Base-by-base conservation (phyloP, 2,113 vertebrate species). In the Urocolius indicus region DNA sequence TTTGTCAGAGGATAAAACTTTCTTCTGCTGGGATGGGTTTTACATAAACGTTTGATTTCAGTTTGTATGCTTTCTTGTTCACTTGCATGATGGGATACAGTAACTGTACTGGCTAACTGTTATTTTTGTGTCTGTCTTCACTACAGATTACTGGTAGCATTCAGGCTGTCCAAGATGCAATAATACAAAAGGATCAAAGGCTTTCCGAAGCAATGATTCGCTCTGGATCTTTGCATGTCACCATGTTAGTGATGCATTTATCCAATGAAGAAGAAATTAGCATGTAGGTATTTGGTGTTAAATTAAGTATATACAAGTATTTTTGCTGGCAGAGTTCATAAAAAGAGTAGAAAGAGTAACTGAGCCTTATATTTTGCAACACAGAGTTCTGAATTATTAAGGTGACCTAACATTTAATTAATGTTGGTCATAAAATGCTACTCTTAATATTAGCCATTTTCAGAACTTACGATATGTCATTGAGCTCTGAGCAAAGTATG, bases 231-330 rank as follows among this genome's bases (percentile, higher is more conserved):
- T 98, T 99, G 49, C 99, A 99, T 89, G 92, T 99, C 86, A 99
- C 99, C 4, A 98, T 99, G 49, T 97, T 99, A 16, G 98, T 99
- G 97, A 98, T 99, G 94, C 98, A 99, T 93, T 97, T 99, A 65
- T 96, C 98, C 78, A 98, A 57, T 89, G 98, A 99, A 97, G 98
- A 99, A 93, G 98, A 99, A 96, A 94, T 99, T 46, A 97, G 97
- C 78, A 66, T 93, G 99, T 99, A 98, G 98, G 99, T 98, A 94
- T 62, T 59, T 41, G 32, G 5, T 59, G 16, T 69, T 90, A 62
- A 89, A 85, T 84, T 45, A 58, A 72, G 20, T 87, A 36, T 84
- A 72, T 75, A 24, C 29, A 81, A 45, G 27, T 93, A 58, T 63
- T 90, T 93, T 84, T 61, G 26, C 46, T 87, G 77, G 45, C 51